Evolutionary conservation across 2,113 vertebrate genomes (phyloP), one percentile per base, ranked within the genome.

Genomic region (Setophaga petechia): DNA sequence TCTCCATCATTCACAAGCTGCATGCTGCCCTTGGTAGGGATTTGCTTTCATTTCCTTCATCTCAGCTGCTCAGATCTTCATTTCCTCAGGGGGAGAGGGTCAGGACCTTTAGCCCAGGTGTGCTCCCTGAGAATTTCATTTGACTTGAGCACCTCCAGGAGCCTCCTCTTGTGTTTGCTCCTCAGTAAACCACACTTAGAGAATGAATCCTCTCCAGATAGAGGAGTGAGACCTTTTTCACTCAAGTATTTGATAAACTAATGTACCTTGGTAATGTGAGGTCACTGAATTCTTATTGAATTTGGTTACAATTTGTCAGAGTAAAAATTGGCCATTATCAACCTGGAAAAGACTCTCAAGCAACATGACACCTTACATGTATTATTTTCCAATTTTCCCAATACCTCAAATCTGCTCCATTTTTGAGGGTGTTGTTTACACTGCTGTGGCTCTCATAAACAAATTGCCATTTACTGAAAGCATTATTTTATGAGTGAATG

Each of bases 381-480:
- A 58, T 95, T 91, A 65, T 88, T 95, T 89, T 39, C 75, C 86
- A 67, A 35, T 35, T 88, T 95, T 89, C 24, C 81, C 84, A 59
- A n/a, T 31, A 44, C 63, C 61, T 86, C 7, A 3, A 4, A 43
- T n/a, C 82, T 74, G 68, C 68, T 88, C 28, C 10, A 2, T 62
- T 77, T 90, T 81, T 62, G 43, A 28, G 39, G 71, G 27, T 15
- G 51, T 55, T 93, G 57, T 89, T 94, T 90, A 75, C 57, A 17
- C 44, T 25, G 54, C 73, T 61, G n/a, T 61, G 68, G 43, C 59
- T 31, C 59, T 93, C 57, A 11, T 66, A 89, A 90, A 72, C 90
- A 89, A 82, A 92, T 90, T 94, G 57, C 73, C 76, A 46, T 75
- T 93, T 95, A 69, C 66, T 27, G 85, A 68, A 96, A 92, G 67